A percentile compares a stretch with the other conserved stretches of the same genome.
These are phyloP conservation scores for Xestia xanthographa DNA, from an alignment of 2,888 invertebrate species.

Conservation along the genomic window DNA sequence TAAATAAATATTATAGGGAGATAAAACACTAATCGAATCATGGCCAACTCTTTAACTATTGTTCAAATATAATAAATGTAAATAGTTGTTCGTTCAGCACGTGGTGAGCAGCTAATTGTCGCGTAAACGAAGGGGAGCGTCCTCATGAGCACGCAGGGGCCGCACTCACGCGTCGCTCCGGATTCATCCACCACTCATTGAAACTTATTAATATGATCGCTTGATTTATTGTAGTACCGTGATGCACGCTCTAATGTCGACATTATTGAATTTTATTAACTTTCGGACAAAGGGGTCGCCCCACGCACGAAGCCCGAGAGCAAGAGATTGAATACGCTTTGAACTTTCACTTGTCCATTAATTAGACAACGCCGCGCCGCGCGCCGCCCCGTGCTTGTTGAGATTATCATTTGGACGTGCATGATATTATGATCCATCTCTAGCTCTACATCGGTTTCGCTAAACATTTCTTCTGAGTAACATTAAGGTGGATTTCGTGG, in stretches of 20 bases:
- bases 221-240: conserved; percentile 62
- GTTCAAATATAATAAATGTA: conserved; percentile 44
- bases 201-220: conserved; percentile 63
- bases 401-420: neutral
- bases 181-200: conserved; percentile 63
- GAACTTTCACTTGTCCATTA: conserved; percentile 28
- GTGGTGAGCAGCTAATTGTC: conserved; percentile 61
- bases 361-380: neutral
- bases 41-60: conserved; percentile 18
- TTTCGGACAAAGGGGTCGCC: conserved; percentile 47
- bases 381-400: no score
- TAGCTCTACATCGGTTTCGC: neutral
- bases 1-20: neutral
- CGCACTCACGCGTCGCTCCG: neutral
- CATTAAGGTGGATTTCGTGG: neutral
- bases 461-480: neutral
- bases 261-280: conserved; percentile 67
- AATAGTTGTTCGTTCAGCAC: conserved; percentile 38
- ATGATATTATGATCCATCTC: neutral
- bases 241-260: conserved; percentile 48
- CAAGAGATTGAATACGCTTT: conserved; percentile 4
- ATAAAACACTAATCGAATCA: conserved; percentile 24
- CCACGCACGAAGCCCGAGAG: neutral
- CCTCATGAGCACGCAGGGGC: conserved; percentile 6
- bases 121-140: conserved; percentile 51